phyloP scores from a whole-genome alignment of 2,888 invertebrate genomes.

The Nemurella pictetii region DNA sequence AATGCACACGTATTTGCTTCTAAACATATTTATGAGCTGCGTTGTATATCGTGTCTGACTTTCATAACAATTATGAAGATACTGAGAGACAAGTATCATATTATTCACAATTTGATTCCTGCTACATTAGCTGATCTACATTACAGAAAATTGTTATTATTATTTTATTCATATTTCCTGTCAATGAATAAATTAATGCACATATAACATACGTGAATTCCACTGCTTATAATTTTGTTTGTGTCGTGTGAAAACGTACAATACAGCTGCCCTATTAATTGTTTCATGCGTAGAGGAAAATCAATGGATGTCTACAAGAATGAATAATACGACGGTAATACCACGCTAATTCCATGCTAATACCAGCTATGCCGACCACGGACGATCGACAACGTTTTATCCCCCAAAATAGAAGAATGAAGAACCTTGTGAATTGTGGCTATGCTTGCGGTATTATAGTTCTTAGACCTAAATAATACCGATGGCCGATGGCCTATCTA shows the following conservation, averaged over 20 bases:
- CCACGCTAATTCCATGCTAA: no score
- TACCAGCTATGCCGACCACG: no score
- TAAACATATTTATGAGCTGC: neutral
- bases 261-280: neutral
- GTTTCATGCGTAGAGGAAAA: neutral
- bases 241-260: neutral
- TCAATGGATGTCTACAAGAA: neutral
- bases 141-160: constrained; percentile 6
- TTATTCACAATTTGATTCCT: neutral
- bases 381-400: no score
- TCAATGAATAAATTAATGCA: neutral
- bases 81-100: neutral
- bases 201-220: neutral
- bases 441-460: no score
- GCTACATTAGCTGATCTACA: neutral
- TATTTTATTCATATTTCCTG: neutral
- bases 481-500: no score
- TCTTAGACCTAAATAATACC: no score
- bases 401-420: no score
- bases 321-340: no score
- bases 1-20: neutral
- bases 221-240: neutral
- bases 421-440: no score
- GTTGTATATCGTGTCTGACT: neutral
- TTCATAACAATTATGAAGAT: neutral